Conservation (phyloP, 2,113 vertebrate genomes). For the Zapus hudsonius region DNA sequence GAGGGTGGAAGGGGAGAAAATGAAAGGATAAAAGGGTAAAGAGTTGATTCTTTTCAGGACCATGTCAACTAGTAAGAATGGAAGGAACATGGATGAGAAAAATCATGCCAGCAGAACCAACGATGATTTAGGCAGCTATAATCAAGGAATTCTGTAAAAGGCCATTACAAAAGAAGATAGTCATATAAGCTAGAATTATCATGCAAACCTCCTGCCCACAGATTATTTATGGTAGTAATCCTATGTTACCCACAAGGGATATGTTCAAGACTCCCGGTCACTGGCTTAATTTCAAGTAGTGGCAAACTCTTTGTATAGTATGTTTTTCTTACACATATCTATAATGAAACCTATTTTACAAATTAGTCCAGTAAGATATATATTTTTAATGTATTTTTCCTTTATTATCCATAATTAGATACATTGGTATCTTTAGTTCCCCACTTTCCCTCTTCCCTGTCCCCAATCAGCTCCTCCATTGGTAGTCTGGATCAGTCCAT, state of each 20-base stretch:
- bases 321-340: background rate
- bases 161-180: background rate
- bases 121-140: background rate
- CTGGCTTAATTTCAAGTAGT: background rate
- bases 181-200: background rate
- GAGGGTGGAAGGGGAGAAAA: background rate
- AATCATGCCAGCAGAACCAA: background rate
- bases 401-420: too few species aligned
- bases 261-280: background rate
- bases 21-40: background rate
- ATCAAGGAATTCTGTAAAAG: background rate
- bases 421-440: too few species aligned
- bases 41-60: background rate
- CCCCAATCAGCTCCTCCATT: too few species aligned
- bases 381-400: too few species aligned
- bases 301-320: background rate
- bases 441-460: too few species aligned
- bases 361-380: background rate
- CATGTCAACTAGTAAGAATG: background rate
- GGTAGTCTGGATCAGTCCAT: too few species aligned
- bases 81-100: background rate
- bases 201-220: background rate
- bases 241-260: background rate
- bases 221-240: background rate
- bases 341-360: background rate